Evolutionary conservation across 2,888 invertebrate species (phyloP).

Genomic region (Orthosia incerta): DNA sequence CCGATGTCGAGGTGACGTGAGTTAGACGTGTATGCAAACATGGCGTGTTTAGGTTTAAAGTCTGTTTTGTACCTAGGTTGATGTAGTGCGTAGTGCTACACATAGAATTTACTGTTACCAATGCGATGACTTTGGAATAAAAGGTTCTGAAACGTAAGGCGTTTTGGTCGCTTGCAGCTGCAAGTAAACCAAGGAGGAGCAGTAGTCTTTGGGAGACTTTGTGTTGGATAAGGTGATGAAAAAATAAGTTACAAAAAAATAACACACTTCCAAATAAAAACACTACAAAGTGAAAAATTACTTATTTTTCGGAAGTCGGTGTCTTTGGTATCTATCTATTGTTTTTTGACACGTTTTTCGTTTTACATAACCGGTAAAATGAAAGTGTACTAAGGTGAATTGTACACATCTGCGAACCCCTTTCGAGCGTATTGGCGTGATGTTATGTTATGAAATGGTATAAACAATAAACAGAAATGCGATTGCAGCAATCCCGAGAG

Average conservation of each 20-base stretch:
- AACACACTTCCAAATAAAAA: too few species aligned
- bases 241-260: background rate
- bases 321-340: too few species aligned
- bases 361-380: too few species aligned
- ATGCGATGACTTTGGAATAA: background rate
- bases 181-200: background rate
- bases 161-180: background rate
- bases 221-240: background rate
- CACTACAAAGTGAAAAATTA: too few species aligned
- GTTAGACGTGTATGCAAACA: constrained; percentile 50
- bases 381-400: too few species aligned
- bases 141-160: background rate
- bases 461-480: too few species aligned
- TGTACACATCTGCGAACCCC: too few species aligned
- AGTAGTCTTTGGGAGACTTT: background rate
- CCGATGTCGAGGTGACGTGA: constrained; percentile 34
- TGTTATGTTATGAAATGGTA: too few species aligned
- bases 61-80: background rate
- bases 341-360: too few species aligned
- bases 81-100: background rate
- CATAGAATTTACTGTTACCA: background rate
- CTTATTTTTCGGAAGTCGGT: too few species aligned
- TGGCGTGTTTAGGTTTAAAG: background rate
- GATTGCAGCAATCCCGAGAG: too few species aligned
- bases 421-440: too few species aligned